A percentile compares a stretch with the other conserved stretches of the same genome.
Evolutionary conservation across 2,888 invertebrate genomes (phyloP).

Genomic region (Habroteleia sp.): DNA sequence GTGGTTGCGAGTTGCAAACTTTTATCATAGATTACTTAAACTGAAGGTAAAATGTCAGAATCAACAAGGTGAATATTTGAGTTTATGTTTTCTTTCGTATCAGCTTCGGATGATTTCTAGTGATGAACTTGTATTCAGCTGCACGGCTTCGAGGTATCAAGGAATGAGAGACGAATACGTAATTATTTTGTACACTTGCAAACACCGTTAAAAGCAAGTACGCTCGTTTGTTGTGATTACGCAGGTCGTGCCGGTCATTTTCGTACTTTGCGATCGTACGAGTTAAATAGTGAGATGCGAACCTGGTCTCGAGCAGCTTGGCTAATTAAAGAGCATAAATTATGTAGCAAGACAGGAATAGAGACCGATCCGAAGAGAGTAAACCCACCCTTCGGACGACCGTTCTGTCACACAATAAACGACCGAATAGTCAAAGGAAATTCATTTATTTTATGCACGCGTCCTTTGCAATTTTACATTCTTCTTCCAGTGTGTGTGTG

Average conservation of each 20-base stretch:
- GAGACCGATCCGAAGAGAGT: constrained; percentile 66
- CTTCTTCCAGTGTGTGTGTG: too few relatives aligned
- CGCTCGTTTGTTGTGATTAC: constrained; percentile 47
- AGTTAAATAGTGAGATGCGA: constrained; percentile 25
- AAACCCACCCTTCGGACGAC: constrained; percentile 26
- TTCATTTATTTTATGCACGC: too few relatives aligned
- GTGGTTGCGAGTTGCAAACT: constrained; percentile 20
- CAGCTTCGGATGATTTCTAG: too few relatives aligned
- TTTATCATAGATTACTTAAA: constrained; percentile 45
- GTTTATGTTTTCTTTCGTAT: not conserved
- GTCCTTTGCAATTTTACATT: too few relatives aligned
- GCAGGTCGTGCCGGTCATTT: constrained; percentile 36
- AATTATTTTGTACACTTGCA: constrained; percentile 24
- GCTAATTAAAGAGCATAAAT: constrained; percentile 74
- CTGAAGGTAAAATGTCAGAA: constrained; percentile 31
- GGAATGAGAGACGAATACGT: constrained; percentile 8
- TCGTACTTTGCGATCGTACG: constrained; percentile 32
- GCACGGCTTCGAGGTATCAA: too few relatives aligned
- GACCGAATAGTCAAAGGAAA: constrained; percentile 25
- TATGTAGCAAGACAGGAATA: constrained; percentile 65
- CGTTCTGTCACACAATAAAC: constrained; percentile 24
- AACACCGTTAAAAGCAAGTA: not conserved
- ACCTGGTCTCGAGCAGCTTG: constrained; percentile 62
- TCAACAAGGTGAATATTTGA: constrained; percentile 14
- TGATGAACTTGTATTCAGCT: too few relatives aligned